These are phyloP conservation scores for Leguminivora glycinivorella DNA, from an alignment of 1,140 invertebrate species.

Conservation along the genomic window DNA sequence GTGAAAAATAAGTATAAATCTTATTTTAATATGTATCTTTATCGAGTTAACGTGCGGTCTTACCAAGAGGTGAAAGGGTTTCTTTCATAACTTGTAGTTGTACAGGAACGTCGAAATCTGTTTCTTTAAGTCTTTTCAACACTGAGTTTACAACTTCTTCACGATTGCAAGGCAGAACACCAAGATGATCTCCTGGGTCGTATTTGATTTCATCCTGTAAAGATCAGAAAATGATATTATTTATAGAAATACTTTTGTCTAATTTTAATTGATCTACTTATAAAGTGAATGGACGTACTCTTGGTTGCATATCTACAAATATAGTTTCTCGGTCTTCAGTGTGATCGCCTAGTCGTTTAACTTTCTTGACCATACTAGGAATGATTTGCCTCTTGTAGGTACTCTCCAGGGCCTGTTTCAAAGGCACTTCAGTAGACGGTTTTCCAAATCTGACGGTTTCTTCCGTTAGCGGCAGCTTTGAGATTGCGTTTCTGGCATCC, in stretches of 20 bases:
- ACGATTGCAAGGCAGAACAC: slow-evolving; percentile 92
- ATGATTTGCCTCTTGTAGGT: slow-evolving; percentile 83
- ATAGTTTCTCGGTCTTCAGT: slow-evolving; percentile 73
- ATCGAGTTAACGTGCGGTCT: neutral
- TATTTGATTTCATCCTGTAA: slow-evolving; percentile 84
- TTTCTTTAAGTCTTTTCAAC: slow-evolving; percentile 84
- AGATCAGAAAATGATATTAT: slow-evolving; percentile 22
- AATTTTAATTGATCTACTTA: neutral
- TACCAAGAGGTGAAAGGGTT: slow-evolving; percentile 90
- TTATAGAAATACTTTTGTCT: slow-evolving; percentile 15
- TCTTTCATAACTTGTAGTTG: slow-evolving; percentile 93
- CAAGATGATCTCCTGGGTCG: slow-evolving; percentile 95
- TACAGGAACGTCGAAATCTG: slow-evolving; percentile 85
- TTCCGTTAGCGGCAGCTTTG: slow-evolving; percentile 87
- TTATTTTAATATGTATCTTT: too few relatives aligned
- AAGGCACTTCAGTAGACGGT: slow-evolving; percentile 39
- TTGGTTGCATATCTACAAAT: slow-evolving; percentile 79
- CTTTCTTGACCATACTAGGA: slow-evolving; percentile 80
- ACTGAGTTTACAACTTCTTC: slow-evolving; percentile 89
- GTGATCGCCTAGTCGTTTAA: slow-evolving; percentile 72
- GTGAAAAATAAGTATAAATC: slow-evolving; percentile 1
- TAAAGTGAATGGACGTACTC: slow-evolving; percentile 55
- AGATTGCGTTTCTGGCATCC: slow-evolving; percentile 89
- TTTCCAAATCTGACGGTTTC: slow-evolving; percentile 86
- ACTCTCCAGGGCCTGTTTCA: slow-evolving; percentile 59